phyloP scores from a whole-genome alignment of 2,113 vertebrate species.

The Paedocypris sp. region DNA sequence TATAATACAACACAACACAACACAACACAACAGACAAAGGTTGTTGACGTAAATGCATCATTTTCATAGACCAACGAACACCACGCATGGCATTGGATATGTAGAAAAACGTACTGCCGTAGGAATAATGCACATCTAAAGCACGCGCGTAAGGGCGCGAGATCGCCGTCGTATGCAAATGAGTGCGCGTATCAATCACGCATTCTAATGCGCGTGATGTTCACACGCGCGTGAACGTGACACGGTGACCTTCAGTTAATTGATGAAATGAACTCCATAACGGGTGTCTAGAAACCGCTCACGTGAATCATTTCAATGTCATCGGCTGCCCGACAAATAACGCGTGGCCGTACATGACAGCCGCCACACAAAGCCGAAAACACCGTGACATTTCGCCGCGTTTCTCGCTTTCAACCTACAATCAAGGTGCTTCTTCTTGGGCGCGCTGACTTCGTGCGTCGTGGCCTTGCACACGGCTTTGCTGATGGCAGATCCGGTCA shows the following conservation, averaged over 20 bases:
- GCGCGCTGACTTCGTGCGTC: constrained; percentile 80
- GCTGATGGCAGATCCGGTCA: constrained; percentile 76
- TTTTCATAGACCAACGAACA: too few relatives aligned
- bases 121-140: constrained; percentile 16
- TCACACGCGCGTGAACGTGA: background rate
- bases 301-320: background rate
- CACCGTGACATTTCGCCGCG: constrained; percentile 15
- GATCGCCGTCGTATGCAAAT: constrained; percentile 8
- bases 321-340: background rate
- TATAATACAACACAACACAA: too few relatives aligned
- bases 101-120: too few relatives aligned
- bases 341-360: background rate
- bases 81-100: too few relatives aligned
- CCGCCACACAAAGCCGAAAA: background rate
- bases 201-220: constrained; percentile 1
- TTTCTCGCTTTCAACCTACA: constrained; percentile 63
- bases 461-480: constrained; percentile 84
- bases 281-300: background rate
- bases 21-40: too few relatives aligned
- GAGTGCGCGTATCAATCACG: constrained; percentile 11
- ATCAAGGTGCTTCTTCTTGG: constrained; percentile 85
- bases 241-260: constrained; percentile 31
- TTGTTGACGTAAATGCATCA: too few relatives aligned
- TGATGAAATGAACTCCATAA: constrained; percentile 21
- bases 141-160: background rate